Base-by-base conservation (phyloP, 2,888 invertebrate species). In the Ferdinandea cuprea region DNA sequence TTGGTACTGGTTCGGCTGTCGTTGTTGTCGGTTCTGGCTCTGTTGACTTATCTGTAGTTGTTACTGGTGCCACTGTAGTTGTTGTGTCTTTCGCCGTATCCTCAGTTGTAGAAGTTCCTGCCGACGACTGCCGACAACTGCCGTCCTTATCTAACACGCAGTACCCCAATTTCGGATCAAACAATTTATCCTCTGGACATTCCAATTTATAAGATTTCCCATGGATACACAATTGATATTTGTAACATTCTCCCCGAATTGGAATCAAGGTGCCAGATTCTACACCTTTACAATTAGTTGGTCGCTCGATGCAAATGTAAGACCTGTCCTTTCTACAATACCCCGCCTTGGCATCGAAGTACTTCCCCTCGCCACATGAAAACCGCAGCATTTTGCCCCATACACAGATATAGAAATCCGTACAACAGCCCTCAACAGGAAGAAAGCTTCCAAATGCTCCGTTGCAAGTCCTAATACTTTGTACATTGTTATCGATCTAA, bases 181-280 rank as follows among this genome's bases (percentile, higher is more conserved):
- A 89, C 40, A 87, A 87, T 1, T 87, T 72, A 8, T 80, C 85
- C 3, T 50, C 44, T 4, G 86, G 76, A 40, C 89, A 89, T 32
- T 86, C 71, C 6, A 85, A 59, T 21, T 86, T 30, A 13, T 85
- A 21, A 1, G 88, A 87, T 2, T 56, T 25, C 6, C 86, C 85
- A 11, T 59, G 44, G 21, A n/a, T n/a, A n/a, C 88, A 88, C 11
- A 85, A 76, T 63, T 85, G 86, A 42, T 85, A 88, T 0, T 86
- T 85, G 21, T 86, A 85, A 42, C 88, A 88, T 4, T 87, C 72
- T 1, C 71, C 71, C 0, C 66, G 37, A 40, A 87, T 87, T 2
- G 85, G 15, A 28, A 88, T 54, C 0, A 15, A 37, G n/a, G 2
- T n/a, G 15, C 46, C 46, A 15, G 11, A 35, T 1, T 5, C 1